Evolutionary conservation across 2,113 vertebrate species (phyloP), one percentile per base, ranked within the genome.

Genomic region (Carettochelys insculpta): DNA sequence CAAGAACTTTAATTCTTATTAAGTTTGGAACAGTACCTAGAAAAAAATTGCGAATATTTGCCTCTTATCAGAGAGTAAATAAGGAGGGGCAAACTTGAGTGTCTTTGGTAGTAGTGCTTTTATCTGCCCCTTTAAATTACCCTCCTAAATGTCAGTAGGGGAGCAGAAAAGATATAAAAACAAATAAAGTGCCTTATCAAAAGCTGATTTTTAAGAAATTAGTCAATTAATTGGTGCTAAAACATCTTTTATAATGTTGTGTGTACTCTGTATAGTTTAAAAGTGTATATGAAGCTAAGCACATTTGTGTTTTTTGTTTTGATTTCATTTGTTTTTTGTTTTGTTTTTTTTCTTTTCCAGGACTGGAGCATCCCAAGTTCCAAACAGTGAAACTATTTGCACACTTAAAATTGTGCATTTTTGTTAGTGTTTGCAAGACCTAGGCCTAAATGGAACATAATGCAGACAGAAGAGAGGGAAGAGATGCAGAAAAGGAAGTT

Each of bases 21-120:
- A 56, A 71, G 86, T 85, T 65, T 90, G 19, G 10, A 78, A 34
- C 90, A 91, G 68, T 89, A 68, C 53, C 8, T 80, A 8, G 79
- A 31, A 2, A 24, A 6, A 81, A 27, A 41, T 71, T 54, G 38
- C 45, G 86, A 47, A 31, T 45, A 2, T 71, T 83, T 89, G 45
- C 10, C 1, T 68, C 22, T 89, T 71, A 77, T 87, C 41, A 88
- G 27, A 85, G 53, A 16, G 43, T 43, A 43, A 52, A 53, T 22
- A 43, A 52, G 65, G 8, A 71, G 12, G 38, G 73, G 41, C 53
- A 90, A 88, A 43, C 75, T n/a, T 58, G 12, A 1, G 12, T 38
- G 51, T 85, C 47, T 11, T 73, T 27, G 5, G 47, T 53, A 14
- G 5, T 73, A 43, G 5, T 11, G 13, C 68, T 80, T 88, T 77